Evolutionary conservation across 2,888 invertebrate species (phyloP).

Genomic region (Drosophila imparisetae): DNA sequence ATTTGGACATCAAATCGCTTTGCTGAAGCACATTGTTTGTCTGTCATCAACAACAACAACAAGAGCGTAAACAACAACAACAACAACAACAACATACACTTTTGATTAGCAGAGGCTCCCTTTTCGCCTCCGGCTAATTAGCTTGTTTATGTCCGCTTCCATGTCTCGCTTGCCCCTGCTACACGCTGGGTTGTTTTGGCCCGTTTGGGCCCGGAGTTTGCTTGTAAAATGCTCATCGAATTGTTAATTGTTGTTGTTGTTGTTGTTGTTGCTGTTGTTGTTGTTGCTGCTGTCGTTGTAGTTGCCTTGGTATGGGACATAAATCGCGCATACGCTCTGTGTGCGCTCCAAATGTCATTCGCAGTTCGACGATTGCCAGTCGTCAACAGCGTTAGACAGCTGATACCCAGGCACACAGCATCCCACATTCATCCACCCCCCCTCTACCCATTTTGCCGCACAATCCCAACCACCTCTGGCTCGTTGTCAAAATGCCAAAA

Average conservation of each 20-base stretch:
- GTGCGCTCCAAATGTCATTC: conserved; percentile 41
- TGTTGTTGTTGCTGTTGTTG: neutral
- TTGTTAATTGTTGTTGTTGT: conserved; percentile 57
- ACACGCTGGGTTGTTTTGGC: neutral
- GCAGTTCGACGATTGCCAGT: conserved; percentile 47
- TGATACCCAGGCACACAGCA: neutral
- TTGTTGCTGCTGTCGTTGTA: conserved; percentile 18
- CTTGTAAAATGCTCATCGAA: conserved; percentile 38
- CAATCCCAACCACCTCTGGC: neutral
- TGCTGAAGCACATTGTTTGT: conserved; percentile 18
- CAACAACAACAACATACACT: conserved; percentile 6
- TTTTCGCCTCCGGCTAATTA: conserved; percentile 50
- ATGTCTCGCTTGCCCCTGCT: neutral
- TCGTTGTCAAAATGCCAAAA: conserved; percentile 75
- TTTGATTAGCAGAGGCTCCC: conserved; percentile 31
- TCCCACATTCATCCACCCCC: neutral
- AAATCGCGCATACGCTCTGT: conserved; percentile 55
- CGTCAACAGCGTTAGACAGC: conserved; percentile 26
- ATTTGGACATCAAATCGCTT: conserved; percentile 32
- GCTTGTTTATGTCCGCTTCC: conserved; percentile 49
- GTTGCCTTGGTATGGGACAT: neutral
- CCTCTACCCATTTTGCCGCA: neutral
- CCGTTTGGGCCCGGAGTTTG: conserved; percentile 18
- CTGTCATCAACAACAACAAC: neutral
- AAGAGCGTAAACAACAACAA: conserved; percentile 1